Evolutionary conservation across 1,140 invertebrate species (phyloP), one percentile per base, ranked within the genome.

Genomic region (Neodiprion virginianus): DNA sequence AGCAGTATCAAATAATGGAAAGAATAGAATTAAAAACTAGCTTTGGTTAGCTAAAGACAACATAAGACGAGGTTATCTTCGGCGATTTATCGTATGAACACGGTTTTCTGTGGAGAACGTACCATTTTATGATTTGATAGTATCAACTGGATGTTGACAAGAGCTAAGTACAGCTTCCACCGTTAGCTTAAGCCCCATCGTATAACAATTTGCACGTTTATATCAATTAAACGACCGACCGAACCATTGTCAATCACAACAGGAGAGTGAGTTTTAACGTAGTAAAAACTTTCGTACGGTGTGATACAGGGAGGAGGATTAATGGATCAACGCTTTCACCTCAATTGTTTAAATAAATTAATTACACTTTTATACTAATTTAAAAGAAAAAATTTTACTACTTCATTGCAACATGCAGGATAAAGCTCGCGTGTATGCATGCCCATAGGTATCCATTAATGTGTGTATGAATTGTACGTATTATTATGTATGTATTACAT

Each of bases 61-160:
- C 8, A 61, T 17, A 4, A 12, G 53, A 61, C 53, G 11, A 61
- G 53, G 53, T 61, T 61, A 61, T 61, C 53, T 61, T 17, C n/a
- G 28, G 28, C 53, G 53, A 14, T 17, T 14, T 61, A 7, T 14
- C n/a, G 28, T 61, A 4, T 61, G 53, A 61, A 61, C 53, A 61
- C 53, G 3, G 11, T 12, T 61, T 17, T 4, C 5, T 12, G 53
- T 61, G 53, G 28, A 12, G 53, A 48, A 72, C 76, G 77, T 75
- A 81, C 80, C 80, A 81, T 81, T 78, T 81, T 81, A 81, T 71
- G 78, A 80, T 74, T 79, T 77, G 67, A 61, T 80, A 77, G 67
- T 28, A 71, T 17, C 68, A 79, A 75, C 61, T 68, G 76, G 72
- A 75, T 76, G 80, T 67, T 78, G 79, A 77, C 79, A 77, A 81